Percentiles rank a stretch among this genome's conserved stretches.
Conservation (phyloP, 2,113 vertebrate species). For the Lanius ludovicianus region DNA sequence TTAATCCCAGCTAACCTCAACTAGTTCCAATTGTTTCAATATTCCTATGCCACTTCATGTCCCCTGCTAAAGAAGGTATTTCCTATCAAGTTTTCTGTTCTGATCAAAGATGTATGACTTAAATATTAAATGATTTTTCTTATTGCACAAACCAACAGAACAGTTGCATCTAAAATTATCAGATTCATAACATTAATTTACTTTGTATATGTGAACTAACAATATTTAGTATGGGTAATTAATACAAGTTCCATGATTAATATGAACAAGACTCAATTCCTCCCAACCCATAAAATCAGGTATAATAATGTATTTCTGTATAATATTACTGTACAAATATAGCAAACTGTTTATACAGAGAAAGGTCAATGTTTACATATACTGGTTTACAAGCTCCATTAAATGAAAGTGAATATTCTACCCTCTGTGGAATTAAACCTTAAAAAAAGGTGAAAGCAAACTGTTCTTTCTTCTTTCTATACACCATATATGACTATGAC, state of each 20-base stretch:
- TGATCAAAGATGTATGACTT: background rate
- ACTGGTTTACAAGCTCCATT: background rate
- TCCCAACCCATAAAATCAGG: background rate
- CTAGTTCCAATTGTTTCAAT: background rate
- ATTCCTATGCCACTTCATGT: background rate
- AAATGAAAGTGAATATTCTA: background rate
- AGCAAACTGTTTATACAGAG: background rate
- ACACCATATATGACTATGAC: background rate
- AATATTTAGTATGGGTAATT: background rate
- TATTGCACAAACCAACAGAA: background rate
- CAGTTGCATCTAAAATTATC: background rate
- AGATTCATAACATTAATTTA: background rate
- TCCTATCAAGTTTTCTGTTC: background rate
- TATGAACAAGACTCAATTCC: background rate
- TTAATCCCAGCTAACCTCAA: background rate
- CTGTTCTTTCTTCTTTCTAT: background rate
- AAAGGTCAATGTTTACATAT: background rate
- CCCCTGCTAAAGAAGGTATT: background rate
- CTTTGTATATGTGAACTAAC: background rate
- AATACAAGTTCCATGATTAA: background rate
- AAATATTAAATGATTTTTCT: background rate
- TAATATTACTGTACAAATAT: background rate
- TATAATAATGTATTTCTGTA: background rate
- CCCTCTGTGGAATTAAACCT: background rate
- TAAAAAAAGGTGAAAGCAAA: background rate